phyloP scores from a whole-genome alignment of 1,140 invertebrate species.

The Microplitis mediator region DNA sequence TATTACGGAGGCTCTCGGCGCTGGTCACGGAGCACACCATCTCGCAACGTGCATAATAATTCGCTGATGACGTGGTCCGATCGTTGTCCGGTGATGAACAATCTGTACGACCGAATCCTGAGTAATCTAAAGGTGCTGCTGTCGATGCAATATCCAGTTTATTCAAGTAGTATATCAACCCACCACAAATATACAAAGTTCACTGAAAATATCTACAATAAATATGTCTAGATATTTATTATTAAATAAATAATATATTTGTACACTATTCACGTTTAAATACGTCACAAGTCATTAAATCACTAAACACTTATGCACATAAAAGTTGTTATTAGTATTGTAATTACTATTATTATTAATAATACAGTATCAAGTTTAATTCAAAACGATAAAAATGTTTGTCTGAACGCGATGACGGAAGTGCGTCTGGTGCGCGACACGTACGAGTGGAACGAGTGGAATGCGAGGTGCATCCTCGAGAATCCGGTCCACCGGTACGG shows the following conservation, averaged over 20 bases:
- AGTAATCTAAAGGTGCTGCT: constrained; percentile 8
- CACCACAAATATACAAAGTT: too few species aligned
- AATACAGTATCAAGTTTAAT: neutral
- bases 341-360: too few species aligned
- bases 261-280: too few species aligned
- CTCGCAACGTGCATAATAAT: constrained; percentile 60
- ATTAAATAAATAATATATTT: too few species aligned
- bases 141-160: constrained; percentile 21
- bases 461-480: constrained; percentile 13
- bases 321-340: too few species aligned
- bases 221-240: too few species aligned
- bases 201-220: too few species aligned
- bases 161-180: too few species aligned
- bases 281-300: too few species aligned
- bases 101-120: neutral
- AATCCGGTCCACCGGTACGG: constrained; percentile 1
- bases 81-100: constrained; percentile 2
- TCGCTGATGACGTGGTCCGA: constrained; percentile 35
- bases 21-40: constrained; percentile 62
- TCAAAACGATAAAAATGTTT: neutral
- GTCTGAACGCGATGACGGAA: neutral
- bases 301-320: too few species aligned
- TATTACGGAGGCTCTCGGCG: constrained; percentile 36
- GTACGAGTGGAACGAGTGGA: constrained; percentile 25
- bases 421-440: constrained; percentile 1